Base-by-base conservation (phyloP, 2,888 invertebrate species). In the Acronicta leporina region DNA sequence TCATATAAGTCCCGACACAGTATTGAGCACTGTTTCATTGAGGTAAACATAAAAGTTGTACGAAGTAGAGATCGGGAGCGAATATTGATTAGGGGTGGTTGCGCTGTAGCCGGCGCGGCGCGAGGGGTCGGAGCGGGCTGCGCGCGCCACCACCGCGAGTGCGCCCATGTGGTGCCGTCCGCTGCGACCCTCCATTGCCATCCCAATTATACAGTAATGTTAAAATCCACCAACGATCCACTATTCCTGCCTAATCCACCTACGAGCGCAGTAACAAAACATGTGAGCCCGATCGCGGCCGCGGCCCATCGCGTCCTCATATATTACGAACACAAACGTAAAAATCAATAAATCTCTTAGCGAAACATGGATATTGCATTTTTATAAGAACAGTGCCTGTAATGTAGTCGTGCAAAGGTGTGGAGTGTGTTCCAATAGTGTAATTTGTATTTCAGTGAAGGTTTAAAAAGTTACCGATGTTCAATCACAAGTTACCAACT, bases 401-500 rank as follows among this genome's bases (percentile, higher is more conserved):
- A 62, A 84, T 85, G 81, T 82, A 77, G 74, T 70, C 68, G 66
- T 70, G 75, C 69, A 63, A 52, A 67, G 75, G 75, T 76, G 82
- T 81, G 72, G 74, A 85, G 86, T 88, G 90, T 83, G 78, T 79
- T 83, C 85, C 87, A 85, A 79, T 78, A 86, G 90, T 92, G 89
- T 88, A 84, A 38, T 89, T 92, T 90, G 81, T 85, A 83, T 92
- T 92, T 87, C 93, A 93, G 94, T 90, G 91, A 75, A 83, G 80
- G 73, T 80, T 81, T 81, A 83, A 84, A 82, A 86, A 85, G 86
- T 77, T 86, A 84, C 90, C 86, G 92, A 95, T 95, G 95, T 94
- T 95, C 89, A 94, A 94, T 91, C 94, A 94, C 93, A 94, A 95
- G 94, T 91, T 95, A 89, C 92, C 94, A 79, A 91, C 92, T 86